Conservation (phyloP, 2,797 vertebrate genomes). For the Chelmon rostratus region DNA sequence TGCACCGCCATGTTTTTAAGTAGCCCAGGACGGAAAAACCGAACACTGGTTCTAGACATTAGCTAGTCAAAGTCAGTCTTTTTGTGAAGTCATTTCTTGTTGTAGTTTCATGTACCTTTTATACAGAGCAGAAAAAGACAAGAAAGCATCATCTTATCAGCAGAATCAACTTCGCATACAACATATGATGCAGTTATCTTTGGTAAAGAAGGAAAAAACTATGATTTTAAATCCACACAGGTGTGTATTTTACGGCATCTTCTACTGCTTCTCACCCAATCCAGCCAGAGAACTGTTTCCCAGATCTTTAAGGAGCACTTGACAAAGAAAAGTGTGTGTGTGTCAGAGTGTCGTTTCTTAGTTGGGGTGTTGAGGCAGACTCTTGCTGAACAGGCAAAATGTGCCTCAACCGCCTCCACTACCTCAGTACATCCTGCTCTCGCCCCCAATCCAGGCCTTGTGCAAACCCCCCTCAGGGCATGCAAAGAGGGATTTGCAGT, state of each 20-base stretch:
- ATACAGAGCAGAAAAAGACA: too few relatives aligned
- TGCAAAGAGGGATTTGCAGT: slow-evolving; percentile 85
- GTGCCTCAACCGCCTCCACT: slow-evolving; percentile 33
- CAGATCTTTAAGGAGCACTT: not conserved
- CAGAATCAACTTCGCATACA: too few relatives aligned
- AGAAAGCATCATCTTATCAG: too few relatives aligned
- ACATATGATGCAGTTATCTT: not conserved
- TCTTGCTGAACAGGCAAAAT: slow-evolving; percentile 85
- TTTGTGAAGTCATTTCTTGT: too few relatives aligned
- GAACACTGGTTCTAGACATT: too few relatives aligned
- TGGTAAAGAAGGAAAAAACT: not conserved
- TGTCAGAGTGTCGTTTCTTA: not conserved
- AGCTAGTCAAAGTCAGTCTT: too few relatives aligned
- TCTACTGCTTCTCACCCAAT: not conserved
- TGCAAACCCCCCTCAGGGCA: slow-evolving; percentile 74
- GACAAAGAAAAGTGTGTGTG: not conserved
- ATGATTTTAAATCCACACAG: not conserved
- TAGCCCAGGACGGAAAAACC: too few relatives aligned
- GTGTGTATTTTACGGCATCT: not conserved
- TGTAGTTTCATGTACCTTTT: too few relatives aligned
- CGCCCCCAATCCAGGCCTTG: slow-evolving; percentile 46
- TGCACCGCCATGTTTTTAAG: too few relatives aligned
- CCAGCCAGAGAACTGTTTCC: not conserved
- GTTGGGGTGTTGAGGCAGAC: slow-evolving; percentile 21
- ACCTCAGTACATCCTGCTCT: slow-evolving; percentile 54